These are phyloP conservation scores for Columbina picui DNA, from an alignment of 2,113 vertebrate genomes.

Conservation along the genomic window DNA sequence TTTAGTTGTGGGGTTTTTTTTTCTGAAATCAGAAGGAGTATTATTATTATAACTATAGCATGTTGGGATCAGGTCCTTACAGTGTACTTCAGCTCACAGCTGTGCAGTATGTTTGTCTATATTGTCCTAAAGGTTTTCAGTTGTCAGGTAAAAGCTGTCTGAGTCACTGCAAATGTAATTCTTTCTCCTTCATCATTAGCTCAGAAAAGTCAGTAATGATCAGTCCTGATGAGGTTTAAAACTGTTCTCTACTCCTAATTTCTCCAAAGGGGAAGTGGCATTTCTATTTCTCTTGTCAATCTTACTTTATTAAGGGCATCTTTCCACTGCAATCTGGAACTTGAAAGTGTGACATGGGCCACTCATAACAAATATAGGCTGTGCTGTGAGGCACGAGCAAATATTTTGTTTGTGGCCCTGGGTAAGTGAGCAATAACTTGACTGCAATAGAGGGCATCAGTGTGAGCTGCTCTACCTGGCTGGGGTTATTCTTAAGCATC, in stretches of 20 bases:
- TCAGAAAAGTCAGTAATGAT: not conserved
- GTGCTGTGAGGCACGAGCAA: not conserved
- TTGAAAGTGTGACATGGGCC: not conserved
- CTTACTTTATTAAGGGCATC: not conserved
- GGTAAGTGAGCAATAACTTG: not conserved
- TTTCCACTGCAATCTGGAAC: not conserved
- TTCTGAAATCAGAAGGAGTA: not conserved
- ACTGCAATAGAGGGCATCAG: not conserved
- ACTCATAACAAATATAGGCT: not conserved
- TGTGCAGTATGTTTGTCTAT: not conserved
- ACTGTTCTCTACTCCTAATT: not conserved
- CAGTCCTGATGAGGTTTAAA: not conserved
- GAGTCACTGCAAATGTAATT: not conserved
- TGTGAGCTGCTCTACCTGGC: not conserved
- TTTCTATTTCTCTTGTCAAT: constrained; percentile 5
- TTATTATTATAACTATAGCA: not conserved
- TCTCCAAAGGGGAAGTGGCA: not conserved
- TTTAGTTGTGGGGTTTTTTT: not conserved
- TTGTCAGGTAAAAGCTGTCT: not conserved
- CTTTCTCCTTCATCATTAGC: not conserved
- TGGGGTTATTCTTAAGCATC: not conserved
- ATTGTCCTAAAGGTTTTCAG: not conserved
- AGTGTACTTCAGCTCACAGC: not conserved
- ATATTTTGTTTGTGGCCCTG: not conserved
- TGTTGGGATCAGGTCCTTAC: not conserved